Percentiles rank a stretch among this genome's conserved stretches.
Evolutionary conservation across 2,113 vertebrate genomes (phyloP).

Genomic region (Ptyas mucosa): DNA sequence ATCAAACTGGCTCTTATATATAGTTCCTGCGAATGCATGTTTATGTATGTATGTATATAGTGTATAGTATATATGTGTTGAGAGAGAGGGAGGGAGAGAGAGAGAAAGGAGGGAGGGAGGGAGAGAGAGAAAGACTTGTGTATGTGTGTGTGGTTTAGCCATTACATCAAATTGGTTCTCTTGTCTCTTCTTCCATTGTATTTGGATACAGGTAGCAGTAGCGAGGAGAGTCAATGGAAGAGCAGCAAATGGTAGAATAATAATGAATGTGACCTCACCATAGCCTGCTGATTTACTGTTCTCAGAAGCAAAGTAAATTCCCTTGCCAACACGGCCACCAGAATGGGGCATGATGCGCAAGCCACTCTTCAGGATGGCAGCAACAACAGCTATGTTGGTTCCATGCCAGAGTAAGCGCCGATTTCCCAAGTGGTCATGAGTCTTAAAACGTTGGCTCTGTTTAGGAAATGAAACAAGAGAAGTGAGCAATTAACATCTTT

Average conservation of each 20-base stretch:
- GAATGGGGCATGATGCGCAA: constrained; percentile 92
- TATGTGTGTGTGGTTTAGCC: not conserved
- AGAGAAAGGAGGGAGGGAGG: too few species aligned
- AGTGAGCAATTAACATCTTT: not conserved
- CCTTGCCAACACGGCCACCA: constrained; percentile 80
- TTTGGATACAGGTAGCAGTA: not conserved
- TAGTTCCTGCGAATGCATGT: not conserved
- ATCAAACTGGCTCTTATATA: not conserved
- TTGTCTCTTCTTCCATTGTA: not conserved
- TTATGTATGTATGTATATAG: not conserved
- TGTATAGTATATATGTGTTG: not conserved
- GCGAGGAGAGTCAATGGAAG: not conserved
- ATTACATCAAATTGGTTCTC: not conserved
- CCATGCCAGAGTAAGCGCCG: constrained; percentile 89
- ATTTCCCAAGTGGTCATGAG: constrained; percentile 73
- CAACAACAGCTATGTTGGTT: constrained; percentile 85
- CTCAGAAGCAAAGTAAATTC: constrained; percentile 91
- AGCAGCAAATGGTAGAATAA: not conserved
- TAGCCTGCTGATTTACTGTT: constrained; percentile 83
- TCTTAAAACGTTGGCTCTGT: constrained; percentile 75
- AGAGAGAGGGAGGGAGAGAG: too few species aligned
- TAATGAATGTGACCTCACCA: constrained; percentile 64
- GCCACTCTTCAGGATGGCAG: constrained; percentile 86
- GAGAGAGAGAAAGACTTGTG: too few species aligned
- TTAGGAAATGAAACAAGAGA: not conserved